Base-by-base conservation (phyloP, 2,888 invertebrate species). In the Eucera pruinosa region DNA sequence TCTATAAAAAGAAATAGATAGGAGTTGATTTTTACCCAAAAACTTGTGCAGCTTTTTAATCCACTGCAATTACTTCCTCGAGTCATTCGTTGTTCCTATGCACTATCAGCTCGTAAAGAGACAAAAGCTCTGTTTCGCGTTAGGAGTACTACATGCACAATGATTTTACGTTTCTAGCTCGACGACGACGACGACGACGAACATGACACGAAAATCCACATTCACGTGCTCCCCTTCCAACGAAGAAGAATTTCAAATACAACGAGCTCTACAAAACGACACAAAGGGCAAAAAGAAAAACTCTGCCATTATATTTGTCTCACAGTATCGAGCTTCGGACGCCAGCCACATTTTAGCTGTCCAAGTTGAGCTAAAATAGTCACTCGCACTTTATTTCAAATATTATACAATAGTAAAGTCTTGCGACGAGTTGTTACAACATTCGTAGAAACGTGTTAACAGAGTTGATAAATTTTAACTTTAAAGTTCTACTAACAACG, bases 111-210 rank as follows among this genome's bases (percentile, higher is more conserved):
- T n/a, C 13, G 15, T 41, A 23, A 25, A 39, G 20, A 30, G 60
- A 54, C 72, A 48, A 61, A 67, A 52, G 72, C 60, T 67, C 52
- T 41, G 60, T 54, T n/a, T 41, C 27, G 2, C 33, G 27, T 52
- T 60, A 30, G 18, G 36, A 43, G 39, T n/a, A 15, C 25, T 18
- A 30, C n/a, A n/a, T 33, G 13, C 0, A 30, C 11, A 33, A 30
- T 9, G 57, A 55, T 45, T 58, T 52, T 39, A 39, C 47, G 39
- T 11, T 20, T 30, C 48, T n/a, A 5, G 9, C 43, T n/a, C 39
- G 23, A 11, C 33, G 7, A 36, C n/a, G n/a, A n/a, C n/a, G n/a
- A n/a, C n/a, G n/a, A n/a, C n/a, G n/a, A n/a, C 11, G 39, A 47
- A 20, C 15, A 15, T 27, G 54, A 48, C 43, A 55, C 47, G 25